Evolutionary conservation across 35 echinoderm and acorn worm species (phyloP).

Genomic region (Ptychodera flava): DNA sequence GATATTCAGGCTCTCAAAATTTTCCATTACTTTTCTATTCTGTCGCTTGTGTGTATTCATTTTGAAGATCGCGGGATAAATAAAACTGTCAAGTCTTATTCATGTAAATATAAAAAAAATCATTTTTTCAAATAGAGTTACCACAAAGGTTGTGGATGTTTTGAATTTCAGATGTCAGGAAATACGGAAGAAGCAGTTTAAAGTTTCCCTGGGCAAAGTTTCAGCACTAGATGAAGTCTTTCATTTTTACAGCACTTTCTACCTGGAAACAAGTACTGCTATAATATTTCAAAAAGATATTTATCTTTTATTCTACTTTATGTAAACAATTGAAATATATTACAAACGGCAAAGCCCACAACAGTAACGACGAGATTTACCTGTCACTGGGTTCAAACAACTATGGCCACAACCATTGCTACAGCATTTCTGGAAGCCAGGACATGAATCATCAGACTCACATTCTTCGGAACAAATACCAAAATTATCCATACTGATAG

Average conservation of each 20-base stretch:
- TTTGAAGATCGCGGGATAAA: too few relatives aligned
- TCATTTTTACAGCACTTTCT: background rate
- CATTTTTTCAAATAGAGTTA: too few relatives aligned
- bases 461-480: constrained; percentile 39
- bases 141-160: too few relatives aligned
- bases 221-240: background rate
- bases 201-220: background rate
- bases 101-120: too few relatives aligned
- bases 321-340: background rate
- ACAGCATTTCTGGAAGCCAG: constrained; percentile 34
- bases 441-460: constrained; percentile 27
- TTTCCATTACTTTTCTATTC: too few relatives aligned
- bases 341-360: too few relatives aligned
- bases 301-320: background rate
- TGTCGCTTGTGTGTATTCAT: too few relatives aligned
- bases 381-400: constrained; percentile 17
- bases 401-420: constrained; percentile 51
- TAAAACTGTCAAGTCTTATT: too few relatives aligned
- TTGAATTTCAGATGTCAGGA: too few relatives aligned
- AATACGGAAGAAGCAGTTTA: too few relatives aligned
- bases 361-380: background rate
- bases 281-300: background rate
- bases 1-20: too few relatives aligned
- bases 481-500: constrained; percentile 9
- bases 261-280: background rate